phyloP scores from a whole-genome alignment of 2,888 invertebrate genomes.

The Watsonalla cultraria region DNA sequence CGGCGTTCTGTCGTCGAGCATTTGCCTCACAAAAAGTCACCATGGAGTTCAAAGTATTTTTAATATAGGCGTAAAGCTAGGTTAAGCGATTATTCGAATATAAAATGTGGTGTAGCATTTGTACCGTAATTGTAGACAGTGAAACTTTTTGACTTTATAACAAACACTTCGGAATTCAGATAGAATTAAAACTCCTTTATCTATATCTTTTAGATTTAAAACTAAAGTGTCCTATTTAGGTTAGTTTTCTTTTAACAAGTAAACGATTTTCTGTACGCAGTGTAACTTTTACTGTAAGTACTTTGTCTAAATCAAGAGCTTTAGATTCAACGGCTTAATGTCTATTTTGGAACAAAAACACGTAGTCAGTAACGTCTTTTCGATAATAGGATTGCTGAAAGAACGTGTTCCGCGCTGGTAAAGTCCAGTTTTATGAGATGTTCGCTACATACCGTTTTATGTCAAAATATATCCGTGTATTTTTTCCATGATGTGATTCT shows the following conservation, averaged over 20 bases:
- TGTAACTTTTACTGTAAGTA: background rate
- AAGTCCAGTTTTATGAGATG: constrained; percentile 31
- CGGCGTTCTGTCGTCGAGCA: constrained; percentile 46
- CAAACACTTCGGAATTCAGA: too few species aligned
- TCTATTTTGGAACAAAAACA: constrained; percentile 42
- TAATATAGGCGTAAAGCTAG: constrained; percentile 1
- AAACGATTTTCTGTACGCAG: too few species aligned
- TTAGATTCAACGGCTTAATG: constrained; percentile 17
- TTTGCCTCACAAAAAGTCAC: constrained; percentile 29
- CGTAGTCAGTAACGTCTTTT: constrained; percentile 49
- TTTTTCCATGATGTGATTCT: background rate
- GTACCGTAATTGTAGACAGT: too few species aligned
- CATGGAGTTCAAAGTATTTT: constrained; percentile 12
- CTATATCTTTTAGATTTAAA: too few species aligned
- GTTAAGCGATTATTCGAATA: background rate
- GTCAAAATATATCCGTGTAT: background rate
- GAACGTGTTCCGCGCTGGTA: constrained; percentile 33
- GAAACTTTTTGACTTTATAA: too few species aligned
- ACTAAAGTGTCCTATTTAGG: too few species aligned
- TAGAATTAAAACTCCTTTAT: too few species aligned
- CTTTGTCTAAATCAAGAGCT: background rate
- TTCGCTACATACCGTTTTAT: constrained; percentile 9
- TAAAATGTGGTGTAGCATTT: background rate
- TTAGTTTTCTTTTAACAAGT: too few species aligned
- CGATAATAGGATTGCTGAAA: constrained; percentile 46